phyloP scores from a whole-genome alignment of 2,113 vertebrate species.

The Lophochroa leadbeateri region DNA sequence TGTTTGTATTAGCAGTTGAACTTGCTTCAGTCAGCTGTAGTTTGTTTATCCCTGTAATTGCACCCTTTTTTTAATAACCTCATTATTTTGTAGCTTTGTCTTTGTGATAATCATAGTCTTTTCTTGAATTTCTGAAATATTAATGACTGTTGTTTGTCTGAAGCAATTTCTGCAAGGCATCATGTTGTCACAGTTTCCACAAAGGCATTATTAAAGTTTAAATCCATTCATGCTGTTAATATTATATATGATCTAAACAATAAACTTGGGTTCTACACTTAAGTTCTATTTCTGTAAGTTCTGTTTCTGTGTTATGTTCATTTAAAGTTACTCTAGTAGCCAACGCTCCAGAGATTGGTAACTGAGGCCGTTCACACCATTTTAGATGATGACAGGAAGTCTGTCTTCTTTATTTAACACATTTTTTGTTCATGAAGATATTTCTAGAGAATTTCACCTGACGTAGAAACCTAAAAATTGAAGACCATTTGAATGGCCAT shows the following conservation, averaged over 20 bases:
- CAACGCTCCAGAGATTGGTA: background rate
- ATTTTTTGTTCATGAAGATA: background rate
- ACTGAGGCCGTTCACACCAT: background rate
- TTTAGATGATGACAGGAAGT: background rate
- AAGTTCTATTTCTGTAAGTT: background rate
- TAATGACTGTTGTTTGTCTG: background rate
- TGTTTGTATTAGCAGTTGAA: background rate
- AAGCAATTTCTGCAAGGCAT: background rate
- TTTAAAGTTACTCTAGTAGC: background rate
- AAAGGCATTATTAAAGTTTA: background rate
- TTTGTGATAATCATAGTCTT: background rate
- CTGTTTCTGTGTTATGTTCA: background rate
- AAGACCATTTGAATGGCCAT: background rate
- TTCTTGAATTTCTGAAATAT: constrained; percentile 30
- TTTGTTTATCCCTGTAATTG: constrained; percentile 14
- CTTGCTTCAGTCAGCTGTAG: background rate
- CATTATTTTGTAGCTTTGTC: background rate
- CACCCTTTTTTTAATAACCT: background rate
- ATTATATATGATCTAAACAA: background rate
- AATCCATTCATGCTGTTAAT: background rate
- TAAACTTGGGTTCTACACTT: background rate
- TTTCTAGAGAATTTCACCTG: background rate
- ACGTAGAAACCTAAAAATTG: background rate
- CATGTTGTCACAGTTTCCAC: background rate
- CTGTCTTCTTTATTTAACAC: background rate